A percentile compares a stretch with the other conserved stretches of the same genome.
Conservation (phyloP, 2,888 invertebrate species). For the Zele albiditarsus region DNA sequence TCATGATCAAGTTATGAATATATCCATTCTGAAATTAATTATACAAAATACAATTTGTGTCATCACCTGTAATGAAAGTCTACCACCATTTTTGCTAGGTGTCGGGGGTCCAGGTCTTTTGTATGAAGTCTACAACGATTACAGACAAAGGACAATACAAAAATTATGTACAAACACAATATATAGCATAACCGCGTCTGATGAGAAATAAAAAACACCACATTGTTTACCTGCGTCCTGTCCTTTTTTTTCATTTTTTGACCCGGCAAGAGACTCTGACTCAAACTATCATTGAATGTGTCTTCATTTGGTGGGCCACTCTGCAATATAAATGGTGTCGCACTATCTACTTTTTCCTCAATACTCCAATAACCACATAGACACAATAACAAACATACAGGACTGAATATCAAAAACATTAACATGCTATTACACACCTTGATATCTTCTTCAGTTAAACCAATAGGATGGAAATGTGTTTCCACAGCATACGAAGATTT, state of each 20-base stretch:
- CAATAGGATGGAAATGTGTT: slow-evolving; percentile 78
- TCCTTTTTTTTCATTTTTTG: slow-evolving; percentile 68
- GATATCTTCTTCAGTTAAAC: slow-evolving; percentile 79
- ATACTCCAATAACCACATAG: slow-evolving; percentile 14
- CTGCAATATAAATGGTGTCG: slow-evolving; percentile 55
- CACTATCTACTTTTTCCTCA: slow-evolving; percentile 10
- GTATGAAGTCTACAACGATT: slow-evolving; percentile 79
- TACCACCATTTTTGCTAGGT: slow-evolving; percentile 87
- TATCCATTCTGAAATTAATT: not conserved
- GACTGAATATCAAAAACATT: not conserved
- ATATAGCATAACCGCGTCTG: not conserved
- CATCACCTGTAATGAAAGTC: slow-evolving; percentile 80
- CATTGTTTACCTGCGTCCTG: slow-evolving; percentile 63
- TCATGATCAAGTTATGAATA: slow-evolving; percentile 13
- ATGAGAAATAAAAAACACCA: slow-evolving; percentile 33
- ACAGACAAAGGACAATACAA: slow-evolving; percentile 31
- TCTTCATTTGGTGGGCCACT: slow-evolving; percentile 63
- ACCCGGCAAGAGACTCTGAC: slow-evolving; percentile 69
- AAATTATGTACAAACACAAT: slow-evolving; percentile 1
- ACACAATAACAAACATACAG: not conserved
- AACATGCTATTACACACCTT: slow-evolving; percentile 73
- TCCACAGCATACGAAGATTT: slow-evolving; percentile 90
- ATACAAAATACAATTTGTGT: not conserved
- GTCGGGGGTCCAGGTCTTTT: slow-evolving; percentile 91
- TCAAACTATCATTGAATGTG: slow-evolving; percentile 69